Evolutionary conservation across 2,888 invertebrate species (phyloP), one percentile per base, ranked within the genome.

Genomic region (Drosophila monieri): DNA sequence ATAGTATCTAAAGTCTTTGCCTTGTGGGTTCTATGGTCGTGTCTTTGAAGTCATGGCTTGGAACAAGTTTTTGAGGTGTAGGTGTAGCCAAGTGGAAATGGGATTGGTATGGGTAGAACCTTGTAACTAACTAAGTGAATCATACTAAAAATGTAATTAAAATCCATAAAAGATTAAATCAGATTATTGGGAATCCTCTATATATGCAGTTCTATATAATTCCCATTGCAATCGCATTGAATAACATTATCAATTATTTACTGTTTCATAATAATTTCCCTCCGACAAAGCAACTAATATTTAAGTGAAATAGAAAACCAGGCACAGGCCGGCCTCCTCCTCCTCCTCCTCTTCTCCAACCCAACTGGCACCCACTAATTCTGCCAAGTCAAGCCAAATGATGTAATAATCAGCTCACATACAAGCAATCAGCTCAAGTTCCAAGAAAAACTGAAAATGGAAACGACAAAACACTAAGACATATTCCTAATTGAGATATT

Each of bases 341-440:
- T 21, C 21, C 21, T 21, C 14, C 27, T 32, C 44, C 9, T 5
- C 15, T 9, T 4, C 37, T 27, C 18, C 9, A 9, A 21, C 32
- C 12, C n/a, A n/a, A n/a, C 25, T 18, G 9, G 43, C 43, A 35
- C 51, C 51, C 21, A 44, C 41, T 53, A 73, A 73, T 73, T 80
- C 70, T 80, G 70, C 61, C 49, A 43, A 52, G 56, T 37, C 54
- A 49, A 62, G 66, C 64, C 30, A 15, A 66, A 54, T 83, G 80
- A 83, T 60, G 84, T 75, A 83, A 85, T 74, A 65, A 49, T 55
- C 44, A 62, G 48, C 55, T 46, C 56, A 32, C 41, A 32, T 35
- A 52, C 30, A 57, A 53, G 44, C 12, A 32, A 39, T 15, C 21
- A 15, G 46, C 35, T 51, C n/a, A 21, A 27, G 3, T 44, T 64